Evolutionary conservation across 2,888 invertebrate species (phyloP).

Genomic region (Drosophila glabriapex): DNA sequence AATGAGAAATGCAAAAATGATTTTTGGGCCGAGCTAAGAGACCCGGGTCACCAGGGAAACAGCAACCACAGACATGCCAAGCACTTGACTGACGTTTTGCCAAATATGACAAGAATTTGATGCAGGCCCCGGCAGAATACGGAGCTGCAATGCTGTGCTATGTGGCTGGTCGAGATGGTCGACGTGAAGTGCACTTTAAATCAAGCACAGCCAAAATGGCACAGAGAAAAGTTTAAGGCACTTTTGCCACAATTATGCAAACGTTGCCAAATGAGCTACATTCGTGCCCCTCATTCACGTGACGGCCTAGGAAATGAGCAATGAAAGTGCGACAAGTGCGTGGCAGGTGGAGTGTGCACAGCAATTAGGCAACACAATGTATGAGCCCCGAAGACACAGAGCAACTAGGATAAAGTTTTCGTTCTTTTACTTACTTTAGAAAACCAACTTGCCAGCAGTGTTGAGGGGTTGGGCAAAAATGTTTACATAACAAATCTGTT

Average conservation of each 20-base stretch:
- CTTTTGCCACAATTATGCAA: constrained; percentile 64
- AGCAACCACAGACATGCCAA: constrained; percentile 30
- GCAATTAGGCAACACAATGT: constrained; percentile 54
- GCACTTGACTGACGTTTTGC: constrained; percentile 59
- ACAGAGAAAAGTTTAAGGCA: constrained; percentile 58
- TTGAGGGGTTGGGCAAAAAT: not conserved
- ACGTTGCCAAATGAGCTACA: constrained; percentile 51
- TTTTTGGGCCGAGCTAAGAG: constrained; percentile 36
- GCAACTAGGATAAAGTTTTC: constrained; percentile 19
- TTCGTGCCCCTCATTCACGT: constrained; percentile 7
- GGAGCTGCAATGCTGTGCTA: constrained; percentile 5
- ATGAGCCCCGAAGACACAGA: constrained; percentile 1
- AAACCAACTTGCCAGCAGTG: not conserved
- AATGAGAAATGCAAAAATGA: constrained; percentile 41
- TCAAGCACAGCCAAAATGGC: constrained; percentile 40
- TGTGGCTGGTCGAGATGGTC: constrained; percentile 8
- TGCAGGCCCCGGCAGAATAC: constrained; percentile 28
- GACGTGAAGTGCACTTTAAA: constrained; percentile 35
- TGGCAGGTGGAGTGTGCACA: constrained; percentile 36
- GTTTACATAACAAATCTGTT: not conserved
- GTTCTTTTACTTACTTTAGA: not conserved
- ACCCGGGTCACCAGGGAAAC: constrained; percentile 3
- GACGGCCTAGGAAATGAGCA: constrained; percentile 51
- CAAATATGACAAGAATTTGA: constrained; percentile 53
- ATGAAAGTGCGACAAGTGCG: constrained; percentile 50